These are phyloP conservation scores for Coendou prehensilis DNA, from an alignment of 2,797 vertebrate species.

Conservation along the genomic window DNA sequence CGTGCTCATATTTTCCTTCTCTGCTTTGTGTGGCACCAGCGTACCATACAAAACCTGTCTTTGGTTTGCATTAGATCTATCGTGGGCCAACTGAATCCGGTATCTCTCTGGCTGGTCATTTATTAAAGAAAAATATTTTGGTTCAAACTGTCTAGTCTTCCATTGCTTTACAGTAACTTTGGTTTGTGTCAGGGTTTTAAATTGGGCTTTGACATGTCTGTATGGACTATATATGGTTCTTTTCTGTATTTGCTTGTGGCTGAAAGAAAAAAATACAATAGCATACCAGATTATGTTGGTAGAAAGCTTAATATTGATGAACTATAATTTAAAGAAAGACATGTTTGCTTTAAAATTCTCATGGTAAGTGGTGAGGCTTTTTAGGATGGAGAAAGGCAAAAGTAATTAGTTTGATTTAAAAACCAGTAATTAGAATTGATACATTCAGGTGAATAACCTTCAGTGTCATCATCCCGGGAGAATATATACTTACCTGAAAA, in stretches of 20 bases:
- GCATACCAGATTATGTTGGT: not conserved
- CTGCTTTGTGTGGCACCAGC: not conserved
- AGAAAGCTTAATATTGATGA: slow-evolving; percentile 54
- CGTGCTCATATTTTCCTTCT: not conserved
- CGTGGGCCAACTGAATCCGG: not conserved
- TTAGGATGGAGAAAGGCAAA: slow-evolving; percentile 23
- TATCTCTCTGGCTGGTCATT: not conserved
- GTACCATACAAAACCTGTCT: not conserved
- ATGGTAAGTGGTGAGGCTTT: not conserved
- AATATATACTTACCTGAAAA: not conserved
- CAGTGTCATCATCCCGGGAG: not conserved
- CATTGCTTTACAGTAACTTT: slow-evolving; percentile 6
- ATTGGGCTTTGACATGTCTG: not conserved
- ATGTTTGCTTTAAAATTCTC: slow-evolving; percentile 52
- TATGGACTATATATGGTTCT: not conserved
- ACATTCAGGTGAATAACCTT: not conserved
- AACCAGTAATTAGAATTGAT: not conserved
- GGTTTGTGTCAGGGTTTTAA: slow-evolving; percentile 53
- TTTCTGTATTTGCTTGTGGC: slow-evolving; percentile 53
- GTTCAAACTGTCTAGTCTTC: not conserved
- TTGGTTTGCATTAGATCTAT: not conserved
- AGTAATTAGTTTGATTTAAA: not conserved
- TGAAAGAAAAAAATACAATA: slow-evolving; percentile 15
- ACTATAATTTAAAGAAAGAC: slow-evolving; percentile 51
- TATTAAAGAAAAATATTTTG: slow-evolving; percentile 47